phyloP scores from a whole-genome alignment of 2,888 invertebrate species.

The Gortyna flavago region DNA sequence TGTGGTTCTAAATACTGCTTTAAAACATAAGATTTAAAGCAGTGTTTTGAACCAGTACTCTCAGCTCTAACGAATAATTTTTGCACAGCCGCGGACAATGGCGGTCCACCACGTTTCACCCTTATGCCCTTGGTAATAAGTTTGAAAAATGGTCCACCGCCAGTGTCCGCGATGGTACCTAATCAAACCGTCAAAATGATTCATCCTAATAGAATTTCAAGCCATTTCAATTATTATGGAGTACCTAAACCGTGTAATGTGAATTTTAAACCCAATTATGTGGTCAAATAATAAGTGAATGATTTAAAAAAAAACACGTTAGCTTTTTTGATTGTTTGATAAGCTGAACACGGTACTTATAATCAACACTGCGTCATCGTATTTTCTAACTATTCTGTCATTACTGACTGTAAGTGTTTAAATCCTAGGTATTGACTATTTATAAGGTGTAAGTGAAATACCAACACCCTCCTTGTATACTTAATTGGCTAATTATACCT shows the following conservation, averaged over 20 bases:
- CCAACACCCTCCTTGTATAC: conserved; percentile 7
- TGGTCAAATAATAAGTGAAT: conserved; percentile 23
- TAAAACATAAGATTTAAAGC: neutral
- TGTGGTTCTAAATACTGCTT: no score
- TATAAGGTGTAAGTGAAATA: neutral
- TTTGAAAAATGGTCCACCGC: no score
- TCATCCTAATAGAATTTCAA: conserved; percentile 14
- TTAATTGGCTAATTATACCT: conserved; percentile 39
- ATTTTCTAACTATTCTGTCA: conserved; percentile 3
- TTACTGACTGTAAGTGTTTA: neutral
- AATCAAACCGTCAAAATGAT: neutral
- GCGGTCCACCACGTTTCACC: no score
- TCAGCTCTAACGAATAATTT: neutral
- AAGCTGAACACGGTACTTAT: conserved; percentile 23
- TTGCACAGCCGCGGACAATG: no score
- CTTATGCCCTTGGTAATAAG: no score
- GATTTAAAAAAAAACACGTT: neutral
- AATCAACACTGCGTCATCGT: conserved; percentile 16
- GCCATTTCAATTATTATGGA: conserved; percentile 24
- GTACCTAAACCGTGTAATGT: conserved; percentile 20
- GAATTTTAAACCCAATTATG: conserved; percentile 38
- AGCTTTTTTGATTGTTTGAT: conserved; percentile 29
- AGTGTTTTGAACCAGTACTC: no score
- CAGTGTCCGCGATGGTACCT: no score
- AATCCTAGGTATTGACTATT: conserved; percentile 8